Percentiles rank a stretch among this genome's conserved stretches.
phyloP scores from a whole-genome alignment of 2,888 invertebrate genomes.

The Xanthia togata region DNA sequence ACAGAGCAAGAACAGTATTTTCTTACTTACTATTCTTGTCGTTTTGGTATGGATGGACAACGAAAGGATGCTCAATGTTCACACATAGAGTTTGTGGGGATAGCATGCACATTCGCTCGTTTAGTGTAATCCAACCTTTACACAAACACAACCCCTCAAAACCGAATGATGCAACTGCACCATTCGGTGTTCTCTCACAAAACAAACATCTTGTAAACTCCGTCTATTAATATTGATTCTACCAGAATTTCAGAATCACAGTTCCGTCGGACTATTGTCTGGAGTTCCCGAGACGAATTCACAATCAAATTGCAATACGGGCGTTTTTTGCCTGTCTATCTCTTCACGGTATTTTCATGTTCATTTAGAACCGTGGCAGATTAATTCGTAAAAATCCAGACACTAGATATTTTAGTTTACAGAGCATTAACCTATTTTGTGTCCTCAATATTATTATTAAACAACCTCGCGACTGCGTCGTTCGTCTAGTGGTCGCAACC shows the following conservation, averaged over 20 bases:
- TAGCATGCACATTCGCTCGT: background rate
- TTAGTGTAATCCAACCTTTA: background rate
- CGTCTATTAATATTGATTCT: conserved; percentile 1
- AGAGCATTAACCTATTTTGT: conserved; percentile 45
- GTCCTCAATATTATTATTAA: conserved; percentile 1
- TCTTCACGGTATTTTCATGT: conserved; percentile 32
- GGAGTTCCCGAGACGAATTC: conserved; percentile 42
- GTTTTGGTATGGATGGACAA: too few species aligned
- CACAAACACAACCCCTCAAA: background rate
- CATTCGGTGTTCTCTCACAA: background rate
- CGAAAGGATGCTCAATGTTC: too few species aligned
- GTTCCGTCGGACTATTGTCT: conserved; percentile 26
- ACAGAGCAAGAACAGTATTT: background rate
- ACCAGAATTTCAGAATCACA: conserved; percentile 17
- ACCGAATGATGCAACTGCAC: background rate
- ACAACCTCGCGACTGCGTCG: background rate
- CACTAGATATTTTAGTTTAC: conserved; percentile 16
- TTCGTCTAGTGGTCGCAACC: background rate
- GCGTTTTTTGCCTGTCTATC: conserved; percentile 33
- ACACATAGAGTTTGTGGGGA: background rate
- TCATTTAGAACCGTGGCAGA: conserved; percentile 19
- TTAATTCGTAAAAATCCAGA: conserved; percentile 13
- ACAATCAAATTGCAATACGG: conserved; percentile 37
- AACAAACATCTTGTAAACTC: background rate
- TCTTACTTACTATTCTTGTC: background rate